Percentiles rank a stretch among this genome's conserved stretches.
These are phyloP conservation scores for Microdon myrmicae DNA, from an alignment of 2,888 invertebrate genomes.

Conservation along the genomic window DNA sequence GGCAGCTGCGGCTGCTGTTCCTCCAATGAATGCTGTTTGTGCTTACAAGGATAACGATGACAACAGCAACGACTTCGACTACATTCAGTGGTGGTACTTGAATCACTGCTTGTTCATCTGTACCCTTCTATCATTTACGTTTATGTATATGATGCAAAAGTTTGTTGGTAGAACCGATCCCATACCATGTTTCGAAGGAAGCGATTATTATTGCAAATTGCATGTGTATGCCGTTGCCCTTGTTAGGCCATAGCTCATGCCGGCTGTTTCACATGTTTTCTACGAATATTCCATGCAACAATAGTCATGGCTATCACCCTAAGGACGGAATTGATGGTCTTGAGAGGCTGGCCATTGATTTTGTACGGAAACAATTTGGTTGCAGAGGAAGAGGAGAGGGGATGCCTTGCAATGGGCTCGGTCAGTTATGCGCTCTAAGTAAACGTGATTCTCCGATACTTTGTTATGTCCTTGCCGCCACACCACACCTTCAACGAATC, in stretches of 20 bases:
- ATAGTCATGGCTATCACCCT: slow-evolving; percentile 37
- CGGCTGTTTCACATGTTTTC: slow-evolving; percentile 27
- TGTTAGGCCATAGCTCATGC: too few species aligned
- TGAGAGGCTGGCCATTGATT: slow-evolving; percentile 35
- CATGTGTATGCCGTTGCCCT: slow-evolving; percentile 13
- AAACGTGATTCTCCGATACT: slow-evolving; percentile 22
- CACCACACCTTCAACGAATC: slow-evolving; percentile 28
- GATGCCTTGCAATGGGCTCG: too few species aligned
- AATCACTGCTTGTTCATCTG: too few species aligned
- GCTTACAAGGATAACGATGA: slow-evolving; percentile 20
- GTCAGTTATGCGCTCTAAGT: too few species aligned
- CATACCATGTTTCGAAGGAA: slow-evolving; percentile 24
- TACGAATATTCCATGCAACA: slow-evolving; percentile 31
- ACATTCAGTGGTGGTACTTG: too few species aligned
- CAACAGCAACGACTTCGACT: too few species aligned
- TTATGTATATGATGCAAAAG: slow-evolving; percentile 3
- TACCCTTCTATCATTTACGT: slow-evolving; percentile 19
- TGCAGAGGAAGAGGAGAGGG: not conserved
- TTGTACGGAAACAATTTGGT: slow-evolving; percentile 26
- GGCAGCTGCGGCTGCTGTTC: not conserved
- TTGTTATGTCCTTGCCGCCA: slow-evolving; percentile 9
- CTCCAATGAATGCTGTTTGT: slow-evolving; percentile 12
- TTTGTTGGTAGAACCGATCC: slow-evolving; percentile 10
- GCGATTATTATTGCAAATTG: slow-evolving; percentile 42
- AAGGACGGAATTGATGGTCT: slow-evolving; percentile 29